phyloP scores from a whole-genome alignment of 1,140 invertebrate genomes.

The Drosophila eugracilis region DNA sequence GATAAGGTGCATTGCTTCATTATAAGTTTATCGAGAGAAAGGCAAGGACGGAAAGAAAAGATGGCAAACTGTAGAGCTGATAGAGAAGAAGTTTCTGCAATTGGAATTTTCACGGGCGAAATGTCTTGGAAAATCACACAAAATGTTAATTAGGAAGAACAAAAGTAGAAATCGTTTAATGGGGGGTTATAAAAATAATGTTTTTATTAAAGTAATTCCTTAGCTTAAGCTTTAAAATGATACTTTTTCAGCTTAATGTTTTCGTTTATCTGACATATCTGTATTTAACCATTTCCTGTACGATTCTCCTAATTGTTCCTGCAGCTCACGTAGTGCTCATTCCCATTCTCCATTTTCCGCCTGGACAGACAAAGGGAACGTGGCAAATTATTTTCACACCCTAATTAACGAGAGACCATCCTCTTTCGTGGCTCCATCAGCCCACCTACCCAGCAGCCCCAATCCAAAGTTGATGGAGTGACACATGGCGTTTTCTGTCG shows the following conservation, averaged over 20 bases:
- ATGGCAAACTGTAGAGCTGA: slow-evolving; percentile 15
- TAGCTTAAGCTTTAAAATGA: too few species aligned
- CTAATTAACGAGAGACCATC: slow-evolving; percentile 40
- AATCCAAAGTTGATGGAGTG: slow-evolving; percentile 42
- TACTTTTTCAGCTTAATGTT: background rate
- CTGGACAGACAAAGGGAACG: slow-evolving; percentile 31
- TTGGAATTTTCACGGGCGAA: slow-evolving; percentile 27
- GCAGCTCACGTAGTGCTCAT: slow-evolving; percentile 43
- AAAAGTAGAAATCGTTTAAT: background rate
- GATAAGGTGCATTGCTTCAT: slow-evolving; percentile 39
- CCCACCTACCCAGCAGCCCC: background rate
- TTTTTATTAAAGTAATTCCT: too few species aligned
- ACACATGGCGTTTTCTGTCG: slow-evolving; percentile 46
- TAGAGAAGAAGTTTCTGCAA: slow-evolving; percentile 20
- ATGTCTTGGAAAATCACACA: slow-evolving; percentile 18
- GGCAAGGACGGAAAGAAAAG: background rate
- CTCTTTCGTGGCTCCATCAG: background rate
- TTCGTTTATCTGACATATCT: background rate
- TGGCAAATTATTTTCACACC: slow-evolving; percentile 63
- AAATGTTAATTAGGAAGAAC: slow-evolving; percentile 23
- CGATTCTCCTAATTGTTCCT: slow-evolving; percentile 25
- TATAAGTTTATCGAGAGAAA: slow-evolving; percentile 29
- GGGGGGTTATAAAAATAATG: background rate
- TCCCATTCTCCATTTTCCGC: slow-evolving; percentile 26
- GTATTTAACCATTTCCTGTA: background rate